Base-by-base conservation (phyloP, 1,140 invertebrate genomes). In the Orius laevigatus region DNA sequence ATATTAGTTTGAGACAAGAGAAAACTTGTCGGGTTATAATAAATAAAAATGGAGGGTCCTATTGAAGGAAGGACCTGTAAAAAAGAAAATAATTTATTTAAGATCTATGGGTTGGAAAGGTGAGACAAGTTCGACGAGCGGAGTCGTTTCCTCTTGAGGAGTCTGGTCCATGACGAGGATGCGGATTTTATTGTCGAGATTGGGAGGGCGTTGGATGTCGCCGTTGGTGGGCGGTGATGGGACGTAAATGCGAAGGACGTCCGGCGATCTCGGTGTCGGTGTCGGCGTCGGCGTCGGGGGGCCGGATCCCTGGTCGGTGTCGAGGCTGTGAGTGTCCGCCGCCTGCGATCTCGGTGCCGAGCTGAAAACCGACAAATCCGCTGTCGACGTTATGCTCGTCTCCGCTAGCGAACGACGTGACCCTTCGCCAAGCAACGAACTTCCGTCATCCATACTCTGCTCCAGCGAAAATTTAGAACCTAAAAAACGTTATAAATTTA, bases 321-420 rank as follows among this genome's bases (percentile, higher is more conserved):
- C 72, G 55, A 78, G 78, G 62, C 77, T 80, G 61, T 81, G 78
- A 8, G 78, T 79, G 62, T 81, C 79, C 35, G 79, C 66, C 6
- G 74, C 78, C 57, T 79, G 78, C 1, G 78, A 81, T 47, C 78
- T 68, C 2, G 78, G 79, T 6, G 72, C 67, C 51, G 78, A 79
- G 31, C 81, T 84, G 62, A 84, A 80, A 39, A 83, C 79, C 50
- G 80, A 83, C 15, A 85, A 64, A 62, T 85, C 81, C 2, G 82
- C 81, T 3, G 82, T 84, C 9, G 83, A 86, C 1, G 82, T 86
- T 14, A 84, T 78, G 46, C 80, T 84, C 2, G 84, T 88, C 55
- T 84, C 82, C 10, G 82, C 81, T 32, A 88, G 67, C 19, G 82
- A 86, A 15, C 79, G 72, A 47, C 80, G 66, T 4, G 81, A 85